Percentiles rank a stretch among this genome's conserved stretches.
Conservation (phyloP, 2,888 invertebrate species). For the Steinernema scapterisci region DNA sequence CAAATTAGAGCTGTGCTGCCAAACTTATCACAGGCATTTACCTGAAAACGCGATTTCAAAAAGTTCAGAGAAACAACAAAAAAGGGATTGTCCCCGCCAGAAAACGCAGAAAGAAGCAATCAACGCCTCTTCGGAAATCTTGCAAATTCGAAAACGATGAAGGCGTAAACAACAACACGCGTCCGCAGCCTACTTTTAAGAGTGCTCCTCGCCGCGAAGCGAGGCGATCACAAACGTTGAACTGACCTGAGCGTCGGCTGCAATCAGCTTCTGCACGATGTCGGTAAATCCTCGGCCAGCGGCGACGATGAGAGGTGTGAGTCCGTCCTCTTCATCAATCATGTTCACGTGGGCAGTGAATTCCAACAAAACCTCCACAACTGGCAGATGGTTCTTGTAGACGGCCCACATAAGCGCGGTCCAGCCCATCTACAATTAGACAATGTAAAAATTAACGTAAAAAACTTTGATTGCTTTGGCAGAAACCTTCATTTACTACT, state of each 20-base stretch:
- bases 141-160: too few relatives aligned
- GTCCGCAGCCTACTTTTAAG: too few relatives aligned
- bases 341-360: conserved; percentile 91
- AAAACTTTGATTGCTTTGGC: too few relatives aligned
- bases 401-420: conserved; percentile 95
- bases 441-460: conserved; percentile 72
- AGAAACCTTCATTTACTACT: too few relatives aligned
- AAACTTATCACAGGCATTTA: conserved; percentile 68
- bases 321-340: conserved; percentile 79
- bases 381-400: conserved; percentile 80
- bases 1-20: conserved; percentile 79
- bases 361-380: conserved; percentile 79
- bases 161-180: too few relatives aligned
- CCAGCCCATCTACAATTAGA: conserved; percentile 88
- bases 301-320: conserved; percentile 64
- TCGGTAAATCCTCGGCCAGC: conserved; percentile 79
- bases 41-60: conserved; percentile 39
- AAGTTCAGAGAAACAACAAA: too few relatives aligned
- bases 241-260: conserved; percentile 74
- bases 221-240: too few relatives aligned
- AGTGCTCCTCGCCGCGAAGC: too few relatives aligned
- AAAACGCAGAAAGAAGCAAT: too few relatives aligned
- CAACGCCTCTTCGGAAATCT: too few relatives aligned
- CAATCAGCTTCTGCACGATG: conserved; percentile 81
- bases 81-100: too few relatives aligned